Base-by-base conservation (phyloP, 2,113 vertebrate species). In the Apeltes quadracus region DNA sequence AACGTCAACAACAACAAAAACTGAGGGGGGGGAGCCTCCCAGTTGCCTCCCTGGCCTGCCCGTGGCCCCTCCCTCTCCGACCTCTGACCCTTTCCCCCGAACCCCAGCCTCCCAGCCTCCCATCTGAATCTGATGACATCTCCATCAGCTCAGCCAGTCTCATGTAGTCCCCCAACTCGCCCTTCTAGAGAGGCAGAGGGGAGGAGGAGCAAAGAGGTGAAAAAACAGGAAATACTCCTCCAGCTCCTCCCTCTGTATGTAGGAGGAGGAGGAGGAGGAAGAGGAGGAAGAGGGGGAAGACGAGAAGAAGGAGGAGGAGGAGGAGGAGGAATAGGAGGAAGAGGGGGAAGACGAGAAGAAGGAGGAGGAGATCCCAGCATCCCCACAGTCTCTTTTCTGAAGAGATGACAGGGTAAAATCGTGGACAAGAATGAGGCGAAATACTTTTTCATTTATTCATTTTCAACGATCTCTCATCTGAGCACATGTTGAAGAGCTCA, bases 71-170 rank as follows among this genome's bases (percentile, higher is more conserved):
- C 66, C 71, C 83, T 84, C 79, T 75, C 71, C 76, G 73, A 88
- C 69, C 85, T 83, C 86, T 48, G 69, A 82, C 71, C 46, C 81
- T 41, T 69, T 51, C 84, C 69, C 66, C 85, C 53, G 2, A 74
- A 53, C 79, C 69, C 67, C 71, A 57, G 71, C 61, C 85, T 78
- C 69, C 67, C 71, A 57, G 71, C 61, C 85, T 78, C 64, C 76
- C 70, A 23, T 82, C 76, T 4, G 90, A 91, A 80, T 88, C 92
- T 68, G 89, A 91, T 67, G 89, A 92, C 87, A 82, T 91, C 88
- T 92, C 91, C 81, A 84, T 90, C 87, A 77, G 87, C 87, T 91
- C 90, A 54, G 85, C 78, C 44, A 88, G 87, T 71, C 88, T 73
- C 14, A n/a, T 72, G 75, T 72, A 38, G 87, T 90, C 89, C 72